Evolutionary conservation across 2,797 vertebrate species (phyloP), one percentile per base, ranked within the genome.

Genomic region (Leptodactylus fallax): DNA sequence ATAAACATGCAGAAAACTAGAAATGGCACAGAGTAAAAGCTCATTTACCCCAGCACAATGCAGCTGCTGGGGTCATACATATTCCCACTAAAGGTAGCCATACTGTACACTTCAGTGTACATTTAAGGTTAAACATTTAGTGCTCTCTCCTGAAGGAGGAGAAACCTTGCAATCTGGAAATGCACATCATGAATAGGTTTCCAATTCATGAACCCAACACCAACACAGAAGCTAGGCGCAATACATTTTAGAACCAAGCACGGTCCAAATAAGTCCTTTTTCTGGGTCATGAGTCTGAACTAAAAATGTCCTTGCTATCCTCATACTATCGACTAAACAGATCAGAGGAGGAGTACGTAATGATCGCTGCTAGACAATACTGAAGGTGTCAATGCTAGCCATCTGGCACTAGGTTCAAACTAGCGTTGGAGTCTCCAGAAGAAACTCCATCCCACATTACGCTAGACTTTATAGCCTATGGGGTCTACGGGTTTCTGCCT

Each of bases 161-260:
- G 27, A 63, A 65, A 81, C 79, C 21, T 47, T 47, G 23, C 9
- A 47, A 16, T 6, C 61, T 67, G 47, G 21, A 51, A 13, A 49
- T 49, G 58, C 21, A 25, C 27, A 65, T 51, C 61, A 82, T 67
- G 80, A 83, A 69, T 83, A n/a, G 0, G 8, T 23, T 25, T 53
- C 49, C 45, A 81, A 10, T 81, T 81, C 79, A 81, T 81, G 79
- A 65, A 63, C 19, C 56, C 10, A 47, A 81, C 58, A 63, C 36
- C 27, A 49, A 49, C 4, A 3, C n/a, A 49, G 58, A 81, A 81
- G 47, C 78, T 53, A 65, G 47, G 51, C 49, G 12, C 7, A 53
- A 83, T 83, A 83, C 81, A 83, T 83, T 83, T 69, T 55, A 83
- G 63, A 14, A 53, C 5, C 10, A n/a, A 23, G 49, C 21, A n/a